Conservation (phyloP, 1,140 invertebrate genomes). For the Neotoxoptera formosana region DNA sequence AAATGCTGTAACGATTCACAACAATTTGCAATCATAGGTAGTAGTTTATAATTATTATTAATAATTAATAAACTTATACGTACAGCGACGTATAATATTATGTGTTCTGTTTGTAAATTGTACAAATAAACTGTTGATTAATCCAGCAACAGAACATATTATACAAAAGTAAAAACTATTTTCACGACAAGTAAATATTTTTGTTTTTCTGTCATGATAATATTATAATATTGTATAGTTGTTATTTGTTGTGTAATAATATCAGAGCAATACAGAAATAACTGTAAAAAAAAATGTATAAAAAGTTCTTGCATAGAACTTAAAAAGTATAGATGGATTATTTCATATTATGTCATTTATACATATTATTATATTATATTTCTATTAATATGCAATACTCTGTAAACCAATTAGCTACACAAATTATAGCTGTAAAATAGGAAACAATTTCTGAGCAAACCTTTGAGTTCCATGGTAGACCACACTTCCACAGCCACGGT, state of each 20-base stretch:
- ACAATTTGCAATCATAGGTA: neutral
- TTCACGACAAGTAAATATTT: neutral
- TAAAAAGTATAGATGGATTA: neutral
- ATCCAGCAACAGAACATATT: neutral
- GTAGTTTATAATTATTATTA: neutral
- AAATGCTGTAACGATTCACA: neutral
- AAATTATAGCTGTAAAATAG: neutral
- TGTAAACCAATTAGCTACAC: neutral
- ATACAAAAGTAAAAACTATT: neutral
- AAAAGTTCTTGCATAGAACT: too few relatives aligned
- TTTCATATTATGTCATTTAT: neutral
- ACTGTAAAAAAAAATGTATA: too few relatives aligned
- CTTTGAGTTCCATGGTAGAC: neutral
- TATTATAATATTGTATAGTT: neutral
- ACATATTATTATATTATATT: neutral
- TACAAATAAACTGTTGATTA: neutral
- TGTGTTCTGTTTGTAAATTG: neutral
- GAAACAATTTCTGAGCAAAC: neutral
- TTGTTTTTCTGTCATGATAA: neutral
- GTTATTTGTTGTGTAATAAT: neutral
- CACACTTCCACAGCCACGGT: too few relatives aligned
- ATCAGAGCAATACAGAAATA: too few relatives aligned
- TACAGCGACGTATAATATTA: neutral
- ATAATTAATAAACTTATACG: neutral
- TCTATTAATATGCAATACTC: neutral